Percentiles rank a stretch among this genome's conserved stretches.
Conservation (phyloP, 2,888 invertebrate species). For the Agriotes lineatus region DNA sequence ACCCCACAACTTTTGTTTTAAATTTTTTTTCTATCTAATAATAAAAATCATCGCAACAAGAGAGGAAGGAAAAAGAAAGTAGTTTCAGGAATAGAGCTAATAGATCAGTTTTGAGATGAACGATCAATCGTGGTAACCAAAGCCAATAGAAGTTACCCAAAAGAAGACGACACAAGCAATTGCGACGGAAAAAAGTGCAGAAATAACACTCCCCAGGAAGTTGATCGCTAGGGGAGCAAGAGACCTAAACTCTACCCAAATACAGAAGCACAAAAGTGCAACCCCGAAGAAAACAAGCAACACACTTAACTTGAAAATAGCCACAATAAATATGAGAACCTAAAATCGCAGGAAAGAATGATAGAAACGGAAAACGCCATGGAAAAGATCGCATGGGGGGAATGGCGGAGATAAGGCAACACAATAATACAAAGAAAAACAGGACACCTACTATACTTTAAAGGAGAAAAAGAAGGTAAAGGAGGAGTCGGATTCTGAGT, state of each 20-base stretch:
- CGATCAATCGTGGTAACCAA: background rate
- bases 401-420: background rate
- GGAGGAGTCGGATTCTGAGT: no score
- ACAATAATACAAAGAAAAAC: conserved; percentile 2
- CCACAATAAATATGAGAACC: background rate
- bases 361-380: background rate
- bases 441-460: background rate
- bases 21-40: no score
- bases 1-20: no score
- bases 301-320: conserved; percentile 1
- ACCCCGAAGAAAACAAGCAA: background rate
- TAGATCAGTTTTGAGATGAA: background rate
- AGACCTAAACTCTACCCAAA: background rate
- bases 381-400: background rate
- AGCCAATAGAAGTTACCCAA: background rate
- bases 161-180: background rate
- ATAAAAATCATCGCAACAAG: background rate
- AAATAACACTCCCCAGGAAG: background rate
- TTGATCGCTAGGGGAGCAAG: background rate
- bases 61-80: background rate
- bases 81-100: background rate
- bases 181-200: background rate
- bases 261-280: background rate
- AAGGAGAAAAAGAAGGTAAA: background rate
- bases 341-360: background rate